These are phyloP conservation scores for Meloidogyne floridensis DNA, from an alignment of 1,140 invertebrate genomes.

Conservation along the genomic window DNA sequence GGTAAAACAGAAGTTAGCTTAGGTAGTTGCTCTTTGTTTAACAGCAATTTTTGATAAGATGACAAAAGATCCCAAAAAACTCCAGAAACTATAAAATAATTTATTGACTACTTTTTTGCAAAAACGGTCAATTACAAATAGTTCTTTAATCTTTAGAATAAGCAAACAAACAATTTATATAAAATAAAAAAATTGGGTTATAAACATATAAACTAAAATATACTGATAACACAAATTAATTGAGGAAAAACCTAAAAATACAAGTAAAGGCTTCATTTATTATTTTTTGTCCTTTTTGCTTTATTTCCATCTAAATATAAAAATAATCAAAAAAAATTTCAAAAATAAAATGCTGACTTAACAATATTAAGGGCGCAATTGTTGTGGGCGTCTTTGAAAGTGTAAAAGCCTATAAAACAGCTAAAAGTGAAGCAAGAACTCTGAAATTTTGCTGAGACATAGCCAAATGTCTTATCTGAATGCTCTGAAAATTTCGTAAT, in stretches of 20 bases:
- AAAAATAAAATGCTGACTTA: neutral
- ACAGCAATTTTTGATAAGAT: too few species aligned
- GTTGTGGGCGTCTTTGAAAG: neutral
- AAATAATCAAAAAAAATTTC: neutral
- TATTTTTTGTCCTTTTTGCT: neutral
- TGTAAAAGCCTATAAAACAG: neutral
- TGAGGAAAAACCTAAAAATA: neutral
- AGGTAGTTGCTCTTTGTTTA: too few species aligned
- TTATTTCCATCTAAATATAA: constrained; percentile 2
- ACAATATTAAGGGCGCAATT: neutral
- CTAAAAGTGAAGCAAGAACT: neutral
- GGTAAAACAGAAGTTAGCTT: too few species aligned
- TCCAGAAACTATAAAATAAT: too few species aligned
- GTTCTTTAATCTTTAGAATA: constrained; percentile 7
- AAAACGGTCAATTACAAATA: neutral
- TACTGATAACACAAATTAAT: neutral
- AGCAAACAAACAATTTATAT: constrained; percentile 2
- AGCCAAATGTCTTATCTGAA: neutral
- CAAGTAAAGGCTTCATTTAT: neutral
- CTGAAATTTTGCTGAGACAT: neutral
- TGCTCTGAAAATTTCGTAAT: neutral
- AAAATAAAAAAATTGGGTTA: constrained; percentile 4
- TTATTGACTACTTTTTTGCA: neutral
- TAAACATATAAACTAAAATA: neutral
- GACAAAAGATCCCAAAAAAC: too few species aligned